Conservation (phyloP, 2,888 invertebrate species). For the Danaus chrysippus region DNA sequence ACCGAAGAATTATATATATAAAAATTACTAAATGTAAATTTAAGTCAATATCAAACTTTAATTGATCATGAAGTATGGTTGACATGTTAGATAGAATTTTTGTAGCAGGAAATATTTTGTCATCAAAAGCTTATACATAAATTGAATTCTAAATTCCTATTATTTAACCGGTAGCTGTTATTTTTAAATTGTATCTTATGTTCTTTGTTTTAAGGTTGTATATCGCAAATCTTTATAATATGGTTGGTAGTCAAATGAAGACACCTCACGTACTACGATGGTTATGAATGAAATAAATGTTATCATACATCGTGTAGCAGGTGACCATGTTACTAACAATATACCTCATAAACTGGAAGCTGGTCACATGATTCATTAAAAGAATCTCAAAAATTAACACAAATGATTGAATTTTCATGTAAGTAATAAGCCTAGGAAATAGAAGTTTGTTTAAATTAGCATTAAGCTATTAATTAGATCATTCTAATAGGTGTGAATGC, state of each 20-base stretch:
- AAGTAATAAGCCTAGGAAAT: neutral
- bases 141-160: neutral
- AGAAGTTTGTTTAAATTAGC: too few species aligned
- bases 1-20: too few species aligned
- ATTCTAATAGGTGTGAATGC: neutral
- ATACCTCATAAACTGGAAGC: slow-evolving; percentile 34
- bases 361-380: neutral
- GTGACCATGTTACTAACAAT: slow-evolving; percentile 53
- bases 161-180: neutral
- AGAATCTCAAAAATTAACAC: neutral
- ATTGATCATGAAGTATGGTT: too few species aligned
- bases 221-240: slow-evolving; percentile 13
- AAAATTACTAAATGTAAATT: too few species aligned
- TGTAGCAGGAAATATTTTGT: neutral
- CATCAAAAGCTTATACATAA: neutral
- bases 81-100: neutral
- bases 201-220: slow-evolving; percentile 14
- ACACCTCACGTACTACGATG: slow-evolving; percentile 52
- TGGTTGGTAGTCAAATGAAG: slow-evolving; percentile 36
- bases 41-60: too few species aligned
- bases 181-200: slow-evolving; percentile 9
- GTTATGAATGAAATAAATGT: slow-evolving; percentile 62
- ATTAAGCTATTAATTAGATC: neutral
- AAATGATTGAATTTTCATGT: neutral
- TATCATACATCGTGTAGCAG: slow-evolving; percentile 62